Evolutionary conservation across 2,113 vertebrate species (phyloP).

Genomic region (Aphyosemion australe): DNA sequence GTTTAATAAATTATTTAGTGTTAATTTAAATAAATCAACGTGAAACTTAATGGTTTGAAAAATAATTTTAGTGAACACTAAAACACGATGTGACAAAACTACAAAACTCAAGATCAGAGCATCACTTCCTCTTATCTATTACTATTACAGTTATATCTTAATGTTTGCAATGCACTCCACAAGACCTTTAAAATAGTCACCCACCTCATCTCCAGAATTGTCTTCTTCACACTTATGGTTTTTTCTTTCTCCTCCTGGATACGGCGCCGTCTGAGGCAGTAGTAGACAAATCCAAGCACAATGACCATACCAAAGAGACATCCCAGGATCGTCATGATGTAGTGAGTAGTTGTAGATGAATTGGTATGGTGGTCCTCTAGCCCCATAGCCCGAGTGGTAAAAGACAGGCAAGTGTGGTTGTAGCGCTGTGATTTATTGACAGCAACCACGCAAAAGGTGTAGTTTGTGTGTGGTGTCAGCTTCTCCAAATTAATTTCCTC

Average conservation of each 20-base stretch:
- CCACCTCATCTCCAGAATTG: constrained; percentile 94
- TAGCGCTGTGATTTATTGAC: constrained; percentile 91
- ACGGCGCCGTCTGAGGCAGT: constrained; percentile 89
- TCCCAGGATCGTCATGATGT: constrained; percentile 98
- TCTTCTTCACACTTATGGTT: constrained; percentile 95
- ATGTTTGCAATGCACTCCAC: neutral
- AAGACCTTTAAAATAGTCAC: neutral
- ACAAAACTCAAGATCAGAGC: neutral
- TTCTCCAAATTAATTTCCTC: constrained; percentile 86
- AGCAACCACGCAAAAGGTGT: constrained; percentile 94
- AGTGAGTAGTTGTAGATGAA: constrained; percentile 94
- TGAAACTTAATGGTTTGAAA: too few species aligned
- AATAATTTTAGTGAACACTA: too few species aligned
- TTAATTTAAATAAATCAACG: too few species aligned
- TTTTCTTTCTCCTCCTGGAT: constrained; percentile 96
- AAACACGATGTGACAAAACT: neutral
- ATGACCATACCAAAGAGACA: constrained; percentile 99
- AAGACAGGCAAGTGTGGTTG: constrained; percentile 95
- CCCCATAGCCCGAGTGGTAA: constrained; percentile 86
- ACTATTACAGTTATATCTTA: neutral
- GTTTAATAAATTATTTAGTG: too few species aligned
- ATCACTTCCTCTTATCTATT: neutral
- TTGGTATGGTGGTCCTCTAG: constrained; percentile 81
- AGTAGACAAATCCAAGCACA: constrained; percentile 94
- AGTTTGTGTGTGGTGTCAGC: constrained; percentile 90